phyloP scores from a whole-genome alignment of 2,888 invertebrate genomes.

The Hemaris fuciformis region DNA sequence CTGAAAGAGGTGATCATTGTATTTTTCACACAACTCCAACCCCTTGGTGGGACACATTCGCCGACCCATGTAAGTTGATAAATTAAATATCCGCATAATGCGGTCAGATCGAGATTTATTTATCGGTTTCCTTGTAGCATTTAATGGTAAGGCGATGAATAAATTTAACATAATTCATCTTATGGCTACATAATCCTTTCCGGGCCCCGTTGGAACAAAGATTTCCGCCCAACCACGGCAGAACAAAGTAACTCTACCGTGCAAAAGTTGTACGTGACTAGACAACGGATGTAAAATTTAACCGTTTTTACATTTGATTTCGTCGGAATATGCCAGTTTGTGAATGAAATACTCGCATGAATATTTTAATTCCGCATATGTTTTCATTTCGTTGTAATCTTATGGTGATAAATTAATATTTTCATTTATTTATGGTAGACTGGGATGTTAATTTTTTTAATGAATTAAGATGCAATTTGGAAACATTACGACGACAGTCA shows the following conservation, averaged over 20 bases:
- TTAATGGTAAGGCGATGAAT: constrained; percentile 23
- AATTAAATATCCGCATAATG: constrained; percentile 7
- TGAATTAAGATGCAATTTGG: no score
- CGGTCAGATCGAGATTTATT: constrained; percentile 8
- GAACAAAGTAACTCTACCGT: constrained; percentile 36
- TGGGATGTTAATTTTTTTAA: no score
- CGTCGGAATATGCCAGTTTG: constrained; percentile 13
- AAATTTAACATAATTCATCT: constrained; percentile 31
- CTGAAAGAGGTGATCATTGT: no score
- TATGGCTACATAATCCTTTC: constrained; percentile 32
- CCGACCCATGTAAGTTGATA: background rate
- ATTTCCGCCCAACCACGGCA: constrained; percentile 26
- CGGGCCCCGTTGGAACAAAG: constrained; percentile 25
- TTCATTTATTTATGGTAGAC: no score
- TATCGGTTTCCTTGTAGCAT: constrained; percentile 13
- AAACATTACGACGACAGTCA: no score
- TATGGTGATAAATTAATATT: background rate
- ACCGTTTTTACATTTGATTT: constrained; percentile 32
- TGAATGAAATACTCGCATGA: constrained; percentile 12
- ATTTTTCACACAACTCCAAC: no score
- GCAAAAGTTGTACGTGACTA: constrained; percentile 42
- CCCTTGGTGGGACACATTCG: background rate
- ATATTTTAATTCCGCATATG: background rate
- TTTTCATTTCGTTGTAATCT: background rate
- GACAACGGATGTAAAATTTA: constrained; percentile 34